A percentile compares a stretch with the other conserved stretches of the same genome.
These are phyloP conservation scores for Sparus aurata DNA, from an alignment of 2,797 vertebrate species.

Conservation along the genomic window DNA sequence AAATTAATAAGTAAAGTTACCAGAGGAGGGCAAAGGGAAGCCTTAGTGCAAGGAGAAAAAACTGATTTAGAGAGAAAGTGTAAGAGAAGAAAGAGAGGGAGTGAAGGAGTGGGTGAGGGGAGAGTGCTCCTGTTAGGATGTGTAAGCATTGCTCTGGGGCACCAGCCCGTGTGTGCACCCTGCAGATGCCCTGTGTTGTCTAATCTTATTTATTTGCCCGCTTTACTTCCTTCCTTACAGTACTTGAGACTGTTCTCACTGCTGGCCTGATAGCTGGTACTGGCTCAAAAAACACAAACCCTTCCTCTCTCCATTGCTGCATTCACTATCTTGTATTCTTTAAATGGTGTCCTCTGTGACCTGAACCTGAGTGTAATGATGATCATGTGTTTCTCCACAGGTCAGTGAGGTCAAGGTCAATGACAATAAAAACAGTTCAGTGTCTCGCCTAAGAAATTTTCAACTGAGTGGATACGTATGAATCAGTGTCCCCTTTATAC, in stretches of 20 bases:
- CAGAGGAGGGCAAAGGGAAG: slow-evolving; percentile 44
- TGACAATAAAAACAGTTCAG: not conserved
- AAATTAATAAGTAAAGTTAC: slow-evolving; percentile 44
- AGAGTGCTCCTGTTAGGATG: slow-evolving; percentile 57
- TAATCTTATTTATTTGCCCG: slow-evolving; percentile 73
- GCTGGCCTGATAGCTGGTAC: slow-evolving; percentile 41
- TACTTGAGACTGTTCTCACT: slow-evolving; percentile 65
- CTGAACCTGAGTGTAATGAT: slow-evolving; percentile 15
- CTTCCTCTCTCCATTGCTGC: not conserved
- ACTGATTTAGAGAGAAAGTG: slow-evolving; percentile 36
- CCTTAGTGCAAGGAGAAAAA: slow-evolving; percentile 7
- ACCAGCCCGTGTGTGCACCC: slow-evolving; percentile 64
- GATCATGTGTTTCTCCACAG: not conserved
- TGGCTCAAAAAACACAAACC: slow-evolving; percentile 31
- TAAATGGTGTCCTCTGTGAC: slow-evolving; percentile 22
- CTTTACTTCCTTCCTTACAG: slow-evolving; percentile 67
- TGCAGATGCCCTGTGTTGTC: slow-evolving; percentile 76
- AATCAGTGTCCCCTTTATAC: not conserved
- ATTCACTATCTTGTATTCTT: slow-evolving; percentile 11
- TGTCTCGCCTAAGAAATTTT: not conserved
- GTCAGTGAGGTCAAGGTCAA: slow-evolving; percentile 4
- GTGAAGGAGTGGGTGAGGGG: slow-evolving; percentile 33
- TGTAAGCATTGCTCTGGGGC: slow-evolving; percentile 68
- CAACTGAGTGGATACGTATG: not conserved
- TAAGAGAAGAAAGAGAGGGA: slow-evolving; percentile 32